Percentiles rank a stretch among this genome's conserved stretches.
Conservation (phyloP, 1,140 invertebrate species). For the Nephila pilipes region DNA sequence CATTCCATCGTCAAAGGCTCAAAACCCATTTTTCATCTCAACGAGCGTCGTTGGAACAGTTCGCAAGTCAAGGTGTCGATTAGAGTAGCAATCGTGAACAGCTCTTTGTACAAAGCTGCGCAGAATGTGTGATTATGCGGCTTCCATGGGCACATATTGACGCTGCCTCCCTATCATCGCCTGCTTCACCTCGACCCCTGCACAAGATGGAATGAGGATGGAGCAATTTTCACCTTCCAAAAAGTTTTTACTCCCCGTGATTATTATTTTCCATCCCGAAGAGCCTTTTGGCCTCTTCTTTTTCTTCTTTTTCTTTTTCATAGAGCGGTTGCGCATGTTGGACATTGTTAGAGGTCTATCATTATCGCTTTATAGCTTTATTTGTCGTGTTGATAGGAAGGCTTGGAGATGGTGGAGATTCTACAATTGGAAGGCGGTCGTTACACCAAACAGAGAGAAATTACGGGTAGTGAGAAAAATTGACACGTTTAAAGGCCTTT, state of each 20-base stretch:
- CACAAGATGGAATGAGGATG: conserved; percentile 29
- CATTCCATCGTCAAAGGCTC: background rate
- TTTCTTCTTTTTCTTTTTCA: background rate
- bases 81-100: conserved; percentile 14
- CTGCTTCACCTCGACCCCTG: conserved; percentile 28
- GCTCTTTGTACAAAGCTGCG: conserved; percentile 6
- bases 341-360: background rate
- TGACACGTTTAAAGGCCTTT: background rate
- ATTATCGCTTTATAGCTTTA: conserved; percentile 60
- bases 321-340: background rate
- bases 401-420: background rate
- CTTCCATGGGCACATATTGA: conserved; percentile 67
- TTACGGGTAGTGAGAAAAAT: conserved; percentile 21
- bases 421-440: conserved; percentile 47
- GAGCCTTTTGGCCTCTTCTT: background rate
- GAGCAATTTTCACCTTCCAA: conserved; percentile 1
- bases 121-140: conserved; percentile 57
- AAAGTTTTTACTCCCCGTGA: background rate
- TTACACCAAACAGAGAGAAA: background rate
- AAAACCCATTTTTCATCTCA: conserved; percentile 41
- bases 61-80: conserved; percentile 35
- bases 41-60: background rate
- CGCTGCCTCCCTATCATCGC: conserved; percentile 58
- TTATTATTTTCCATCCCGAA: conserved; percentile 10
- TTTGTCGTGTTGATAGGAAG: conserved; percentile 31